phyloP scores from a whole-genome alignment of 2,113 vertebrate genomes.

The Vanacampus margaritifer region DNA sequence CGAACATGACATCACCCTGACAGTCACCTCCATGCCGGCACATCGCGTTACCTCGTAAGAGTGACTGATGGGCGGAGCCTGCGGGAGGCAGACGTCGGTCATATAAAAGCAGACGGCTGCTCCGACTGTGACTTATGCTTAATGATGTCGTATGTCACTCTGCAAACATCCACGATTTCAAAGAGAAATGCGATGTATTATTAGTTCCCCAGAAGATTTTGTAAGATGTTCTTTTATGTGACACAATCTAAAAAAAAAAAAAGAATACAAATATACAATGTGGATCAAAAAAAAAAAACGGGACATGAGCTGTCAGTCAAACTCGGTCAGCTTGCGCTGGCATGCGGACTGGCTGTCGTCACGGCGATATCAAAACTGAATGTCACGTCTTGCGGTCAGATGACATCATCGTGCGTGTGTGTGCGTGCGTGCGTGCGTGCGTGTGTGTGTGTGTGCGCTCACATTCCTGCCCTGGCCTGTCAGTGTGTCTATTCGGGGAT shows the following conservation, averaged over 20 bases:
- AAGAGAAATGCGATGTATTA: neutral
- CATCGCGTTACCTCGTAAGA: constrained; percentile 44
- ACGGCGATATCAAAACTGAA: constrained; percentile 40
- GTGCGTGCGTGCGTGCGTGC: too few relatives aligned
- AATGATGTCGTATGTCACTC: constrained; percentile 1
- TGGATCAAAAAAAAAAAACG: too few relatives aligned
- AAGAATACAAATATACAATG: too few relatives aligned
- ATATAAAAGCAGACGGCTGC: constrained; percentile 47
- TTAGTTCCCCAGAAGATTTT: neutral
- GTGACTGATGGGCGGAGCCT: constrained; percentile 29
- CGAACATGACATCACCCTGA: constrained; percentile 60
- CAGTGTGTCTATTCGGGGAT: constrained; percentile 14
- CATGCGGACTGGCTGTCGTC: constrained; percentile 46
- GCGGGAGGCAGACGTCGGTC: constrained; percentile 35
- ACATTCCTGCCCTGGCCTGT: constrained; percentile 13
- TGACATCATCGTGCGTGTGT: constrained; percentile 30
- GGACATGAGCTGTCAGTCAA: constrained; percentile 45
- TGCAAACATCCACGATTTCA: neutral
- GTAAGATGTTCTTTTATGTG: neutral
- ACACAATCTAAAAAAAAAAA: too few relatives aligned
- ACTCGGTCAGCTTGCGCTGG: constrained; percentile 25
- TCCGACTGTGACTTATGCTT: constrained; percentile 40
- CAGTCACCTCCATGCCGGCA: constrained; percentile 41
- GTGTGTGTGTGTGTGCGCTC: constrained; percentile 2
- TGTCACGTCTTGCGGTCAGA: constrained; percentile 42